Base-by-base conservation (phyloP, 2,797 vertebrate species). In the Tolypeutes matacus region DNA sequence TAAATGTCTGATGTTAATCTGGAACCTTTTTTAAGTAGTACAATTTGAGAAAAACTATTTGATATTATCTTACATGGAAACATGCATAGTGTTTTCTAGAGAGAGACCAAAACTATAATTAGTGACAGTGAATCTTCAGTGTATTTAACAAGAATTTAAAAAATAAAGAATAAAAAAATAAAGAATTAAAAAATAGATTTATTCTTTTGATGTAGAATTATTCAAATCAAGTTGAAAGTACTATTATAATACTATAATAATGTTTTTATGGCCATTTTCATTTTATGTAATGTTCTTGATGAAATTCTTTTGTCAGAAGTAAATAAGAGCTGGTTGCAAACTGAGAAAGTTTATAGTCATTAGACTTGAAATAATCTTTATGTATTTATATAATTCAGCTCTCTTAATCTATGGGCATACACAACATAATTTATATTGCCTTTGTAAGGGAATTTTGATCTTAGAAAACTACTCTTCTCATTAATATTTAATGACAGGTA, bases 161-260 rank as follows among this genome's bases (percentile, higher is more conserved):
- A 88, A 88, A 75, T 92, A 29, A n/a, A n/a, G n/a, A n/a, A n/a
- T n/a, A n/a, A n/a, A n/a, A n/a, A n/a, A n/a, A n/a, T n/a, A n/a
- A n/a, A n/a, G n/a, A n/a, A n/a, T 53, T 93, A 93, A 49, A 78
- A 88, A 88, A 75, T 92, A 29, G 10, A 75, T 20, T 87, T 89
- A 31, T 77, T 89, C 67, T 93, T 96, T 93, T 93, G 85, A 82
- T 96, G 69, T 86, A 56, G 17, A 17, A 73, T 96, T 64, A 58
- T 86, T 77, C 15, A 60, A 42, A 42, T 94, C 92, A 91, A 31
- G 49, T 73, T 88, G 39, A 87, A 80, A 72, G 14, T 65, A 29
- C 31, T 23, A 60, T 36, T 25, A 6, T 67, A 65, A 39, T 91
- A 60, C 42, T 25, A 6, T 67, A 65, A 39, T 91, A 65, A 69